Base-by-base conservation (phyloP, 2,888 invertebrate species). In the Philopedon plagiatum region DNA sequence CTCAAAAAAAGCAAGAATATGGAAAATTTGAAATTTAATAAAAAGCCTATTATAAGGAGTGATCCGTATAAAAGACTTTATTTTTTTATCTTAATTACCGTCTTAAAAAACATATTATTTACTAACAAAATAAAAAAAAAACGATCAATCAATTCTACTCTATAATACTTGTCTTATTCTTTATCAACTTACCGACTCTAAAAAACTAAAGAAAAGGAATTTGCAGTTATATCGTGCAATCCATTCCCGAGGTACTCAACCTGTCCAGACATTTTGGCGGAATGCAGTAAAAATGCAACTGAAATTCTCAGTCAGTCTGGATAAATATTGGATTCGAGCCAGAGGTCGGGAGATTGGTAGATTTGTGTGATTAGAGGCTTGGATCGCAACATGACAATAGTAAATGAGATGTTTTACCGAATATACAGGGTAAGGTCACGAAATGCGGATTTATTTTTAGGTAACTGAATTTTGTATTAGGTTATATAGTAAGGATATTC, bases 201-300 rank as follows among this genome's bases (percentile, higher is more conserved):
- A 5, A 51, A 51, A 26, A 54, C 15, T 18, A 15, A 54, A 54
- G 15, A 54, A 54, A 29, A 29, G 8, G 9, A 7, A 29, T 15
- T 23, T 13, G 29, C 18, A 9, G 29, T 29, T 54, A 54, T 29
- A 15, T 54, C 15, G 15, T 29, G 29, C 51, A 7, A 54, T 54
- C 51, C 8, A 29, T 54, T 54, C 29, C 18, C 51, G 51, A 18
- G 51, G 29, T 29, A 54, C 29, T 54, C 51, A 54, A 54, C 51
- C 29, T 54, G 29, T 54, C 29, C 51, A 54, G 51, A 54, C 51
- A 32, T 29, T 54, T 18, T 18, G 29, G 51, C 51, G 29, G 29
- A 54, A 54, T 54, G 51, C 51, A 29, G 51, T 54, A 54, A 54
- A 54, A 54, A 54, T 54, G 51, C 51, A 29, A 54, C 29, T 8